phyloP scores from a whole-genome alignment of 2,797 vertebrate species.

The Phalanger gymnotis region DNA sequence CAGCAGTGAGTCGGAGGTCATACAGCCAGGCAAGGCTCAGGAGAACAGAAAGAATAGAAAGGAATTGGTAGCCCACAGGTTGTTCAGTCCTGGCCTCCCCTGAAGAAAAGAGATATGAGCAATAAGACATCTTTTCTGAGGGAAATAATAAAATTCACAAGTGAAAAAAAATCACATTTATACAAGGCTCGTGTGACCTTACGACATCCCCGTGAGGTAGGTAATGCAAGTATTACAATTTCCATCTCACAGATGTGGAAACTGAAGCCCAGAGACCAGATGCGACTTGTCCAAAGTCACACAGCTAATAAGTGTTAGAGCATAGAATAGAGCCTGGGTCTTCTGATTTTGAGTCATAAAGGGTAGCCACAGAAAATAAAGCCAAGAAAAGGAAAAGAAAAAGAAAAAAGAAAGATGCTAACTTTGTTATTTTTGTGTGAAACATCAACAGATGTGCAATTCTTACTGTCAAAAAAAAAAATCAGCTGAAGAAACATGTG shows the following conservation, averaged over 20 bases:
- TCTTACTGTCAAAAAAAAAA: conserved; percentile 71
- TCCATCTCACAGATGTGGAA: not conserved
- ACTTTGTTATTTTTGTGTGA: conserved; percentile 69
- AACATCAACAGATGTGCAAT: conserved; percentile 61
- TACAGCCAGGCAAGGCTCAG: not conserved
- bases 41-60: not conserved
- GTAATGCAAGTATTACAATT: not conserved
- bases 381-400: not conserved
- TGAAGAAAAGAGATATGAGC: not conserved
- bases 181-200: not conserved
- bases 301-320: not conserved
- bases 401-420: conserved; percentile 22
- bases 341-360: not conserved
- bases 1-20: not conserved
- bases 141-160: not conserved
- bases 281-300: not conserved
- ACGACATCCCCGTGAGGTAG: not conserved
- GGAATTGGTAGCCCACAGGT: not conserved
- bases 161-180: not conserved
- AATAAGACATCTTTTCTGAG: not conserved
- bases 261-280: not conserved
- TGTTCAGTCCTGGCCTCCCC: not conserved
- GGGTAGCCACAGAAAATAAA: not conserved
- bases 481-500: conserved; percentile 52
- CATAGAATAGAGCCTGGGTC: not conserved